These are phyloP conservation scores for Zosterops pallidus DNA, from an alignment of 2,113 vertebrate genomes.

Conservation along the genomic window DNA sequence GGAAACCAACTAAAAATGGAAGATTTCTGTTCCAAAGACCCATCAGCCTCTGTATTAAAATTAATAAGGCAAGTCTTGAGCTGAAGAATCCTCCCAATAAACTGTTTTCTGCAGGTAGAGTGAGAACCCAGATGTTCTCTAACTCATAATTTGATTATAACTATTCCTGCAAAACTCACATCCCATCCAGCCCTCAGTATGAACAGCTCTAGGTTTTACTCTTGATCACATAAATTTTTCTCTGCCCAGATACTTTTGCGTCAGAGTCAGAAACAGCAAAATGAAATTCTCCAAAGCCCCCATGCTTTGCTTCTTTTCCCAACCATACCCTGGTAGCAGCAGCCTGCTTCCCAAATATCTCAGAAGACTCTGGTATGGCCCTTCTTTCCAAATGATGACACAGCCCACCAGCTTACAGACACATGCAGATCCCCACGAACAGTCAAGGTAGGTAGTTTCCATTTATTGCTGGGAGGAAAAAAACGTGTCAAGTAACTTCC, in stretches of 20 bases:
- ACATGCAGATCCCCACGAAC: not conserved
- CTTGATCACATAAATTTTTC: not conserved
- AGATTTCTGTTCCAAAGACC: not conserved
- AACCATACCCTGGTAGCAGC: not conserved
- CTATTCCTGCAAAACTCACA: not conserved
- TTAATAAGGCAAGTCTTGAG: not conserved
- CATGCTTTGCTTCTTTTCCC: not conserved
- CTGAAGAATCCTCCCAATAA: not conserved
- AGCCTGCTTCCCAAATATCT: not conserved
- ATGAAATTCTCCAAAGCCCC: not conserved
- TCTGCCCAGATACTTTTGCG: not conserved
- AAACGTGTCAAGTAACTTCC: not conserved
- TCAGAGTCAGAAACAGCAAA: not conserved
- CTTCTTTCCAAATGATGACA: not conserved
- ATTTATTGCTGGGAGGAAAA: conserved; percentile 6
- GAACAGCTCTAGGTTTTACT: not conserved
- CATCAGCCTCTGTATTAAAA: not conserved
- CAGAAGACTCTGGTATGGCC: not conserved
- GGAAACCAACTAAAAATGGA: not conserved
- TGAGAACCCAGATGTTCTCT: not conserved
- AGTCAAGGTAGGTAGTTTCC: conserved; percentile 31
- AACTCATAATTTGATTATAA: not conserved
- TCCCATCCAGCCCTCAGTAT: not conserved
- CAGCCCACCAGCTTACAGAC: conserved; percentile 3
- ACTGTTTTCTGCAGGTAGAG: not conserved